Percentiles rank a stretch among this genome's conserved stretches.
phyloP scores from a whole-genome alignment of 2,888 invertebrate species.

The Pimpla rufipes region DNA sequence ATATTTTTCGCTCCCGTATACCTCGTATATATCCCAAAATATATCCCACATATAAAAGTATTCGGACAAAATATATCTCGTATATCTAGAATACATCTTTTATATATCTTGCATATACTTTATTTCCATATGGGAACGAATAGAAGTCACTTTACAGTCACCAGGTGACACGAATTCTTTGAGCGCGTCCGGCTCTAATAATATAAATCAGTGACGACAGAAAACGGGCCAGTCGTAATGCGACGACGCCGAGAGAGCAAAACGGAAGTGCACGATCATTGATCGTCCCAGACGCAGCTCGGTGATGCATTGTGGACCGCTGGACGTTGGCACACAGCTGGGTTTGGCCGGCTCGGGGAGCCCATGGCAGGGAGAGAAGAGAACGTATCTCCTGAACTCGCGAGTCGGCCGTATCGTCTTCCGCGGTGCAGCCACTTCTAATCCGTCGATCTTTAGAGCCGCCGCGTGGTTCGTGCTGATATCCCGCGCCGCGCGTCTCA shows the following conservation, averaged over 20 bases:
- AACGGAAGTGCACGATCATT: conserved; percentile 46
- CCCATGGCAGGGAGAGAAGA: conserved; percentile 26
- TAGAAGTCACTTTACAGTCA: too few species aligned
- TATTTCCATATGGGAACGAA: too few species aligned
- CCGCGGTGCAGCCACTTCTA: conserved; percentile 63
- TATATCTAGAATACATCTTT: too few species aligned
- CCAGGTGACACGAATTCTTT: too few species aligned
- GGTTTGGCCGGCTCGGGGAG: conserved; percentile 36
- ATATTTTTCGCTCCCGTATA: too few species aligned
- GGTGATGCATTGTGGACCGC: not conserved
- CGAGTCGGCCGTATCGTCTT: conserved; percentile 41
- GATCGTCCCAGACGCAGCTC: conserved; percentile 14
- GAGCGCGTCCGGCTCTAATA: not conserved
- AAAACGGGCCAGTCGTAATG: not conserved
- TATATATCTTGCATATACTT: too few species aligned
- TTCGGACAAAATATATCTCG: too few species aligned
- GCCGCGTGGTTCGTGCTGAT: conserved; percentile 1
- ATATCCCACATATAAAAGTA: too few species aligned
- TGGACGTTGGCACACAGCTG: conserved; percentile 4
- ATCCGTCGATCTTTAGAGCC: conserved; percentile 49
- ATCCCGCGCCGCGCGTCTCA: not conserved
- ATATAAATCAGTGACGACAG: not conserved
- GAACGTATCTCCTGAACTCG: conserved; percentile 54
- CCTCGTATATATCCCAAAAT: too few species aligned
- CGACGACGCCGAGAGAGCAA: conserved; percentile 1